A percentile compares a stretch with the other conserved stretches of the same genome.
Evolutionary conservation across 2,888 invertebrate species (phyloP).

Genomic region (Isotomurus palustris): DNA sequence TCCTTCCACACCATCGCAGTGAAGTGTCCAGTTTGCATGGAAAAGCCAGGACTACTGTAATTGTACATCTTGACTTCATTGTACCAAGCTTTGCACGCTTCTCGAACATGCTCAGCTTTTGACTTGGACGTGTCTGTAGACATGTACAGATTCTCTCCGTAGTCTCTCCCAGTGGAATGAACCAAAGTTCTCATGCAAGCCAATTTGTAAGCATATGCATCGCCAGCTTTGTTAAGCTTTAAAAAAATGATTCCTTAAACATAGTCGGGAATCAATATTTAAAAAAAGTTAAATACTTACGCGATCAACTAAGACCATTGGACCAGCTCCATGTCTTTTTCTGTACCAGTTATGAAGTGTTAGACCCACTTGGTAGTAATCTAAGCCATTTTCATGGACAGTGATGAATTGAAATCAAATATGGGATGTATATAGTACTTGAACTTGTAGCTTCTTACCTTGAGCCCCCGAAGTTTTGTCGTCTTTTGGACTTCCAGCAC

Average conservation of each 20-base stretch:
- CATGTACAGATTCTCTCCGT: constrained; percentile 22
- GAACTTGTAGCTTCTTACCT: no score
- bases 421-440: no score
- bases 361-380: no score
- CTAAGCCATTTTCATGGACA: no score
- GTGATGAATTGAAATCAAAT: no score
- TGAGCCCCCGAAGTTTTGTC: no score
- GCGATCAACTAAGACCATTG: no score
- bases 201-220: constrained; percentile 13
- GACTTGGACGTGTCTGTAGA: not conserved
- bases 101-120: not conserved
- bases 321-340: no score
- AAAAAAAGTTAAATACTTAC: no score
- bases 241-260: not conserved
- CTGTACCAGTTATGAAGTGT: no score
- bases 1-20: constrained; percentile 27
- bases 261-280: no score
- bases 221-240: constrained; percentile 12
- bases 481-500: no score
- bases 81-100: constrained; percentile 19
- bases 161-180: constrained; percentile 14
- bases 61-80: constrained; percentile 15
- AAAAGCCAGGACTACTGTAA: constrained; percentile 13
- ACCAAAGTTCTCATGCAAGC: not conserved
- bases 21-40: constrained; percentile 19